Conservation (phyloP, 1,140 invertebrate species). For the Mamestra configurata region DNA sequence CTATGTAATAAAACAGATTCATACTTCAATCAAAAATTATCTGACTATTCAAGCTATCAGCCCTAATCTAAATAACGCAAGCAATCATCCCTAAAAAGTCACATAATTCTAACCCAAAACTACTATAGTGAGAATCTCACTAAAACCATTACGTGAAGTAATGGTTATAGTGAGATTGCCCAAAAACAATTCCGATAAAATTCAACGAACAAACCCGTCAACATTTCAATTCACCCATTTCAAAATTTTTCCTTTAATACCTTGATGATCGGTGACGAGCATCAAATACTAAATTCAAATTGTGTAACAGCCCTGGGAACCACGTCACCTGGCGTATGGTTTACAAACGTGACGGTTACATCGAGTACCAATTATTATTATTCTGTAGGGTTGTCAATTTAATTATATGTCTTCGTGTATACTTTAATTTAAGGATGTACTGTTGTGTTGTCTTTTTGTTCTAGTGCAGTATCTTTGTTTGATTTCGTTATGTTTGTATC, state of each 20-base stretch:
- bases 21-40: no score
- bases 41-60: no score
- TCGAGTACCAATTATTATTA: conserved; percentile 15
- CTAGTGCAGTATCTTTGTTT: not conserved
- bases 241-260: conserved; percentile 16
- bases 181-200: not conserved
- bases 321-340: not conserved
- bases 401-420: not conserved
- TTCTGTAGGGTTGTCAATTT: not conserved
- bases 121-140: not conserved
- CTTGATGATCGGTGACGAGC: conserved; percentile 4
- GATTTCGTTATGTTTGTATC: not conserved
- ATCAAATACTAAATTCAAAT: conserved; percentile 27
- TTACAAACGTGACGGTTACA: not conserved
- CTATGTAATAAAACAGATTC: no score
- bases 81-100: not conserved
- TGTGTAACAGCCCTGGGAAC: conserved; percentile 24
- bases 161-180: no score
- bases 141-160: not conserved
- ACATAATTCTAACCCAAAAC: not conserved
- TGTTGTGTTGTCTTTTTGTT: not conserved
- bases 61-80: not conserved
- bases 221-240: not conserved
- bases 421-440: not conserved
- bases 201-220: not conserved